These are phyloP conservation scores for Drosophila trichaetosa DNA, from an alignment of 2,888 invertebrate genomes.

Conservation along the genomic window DNA sequence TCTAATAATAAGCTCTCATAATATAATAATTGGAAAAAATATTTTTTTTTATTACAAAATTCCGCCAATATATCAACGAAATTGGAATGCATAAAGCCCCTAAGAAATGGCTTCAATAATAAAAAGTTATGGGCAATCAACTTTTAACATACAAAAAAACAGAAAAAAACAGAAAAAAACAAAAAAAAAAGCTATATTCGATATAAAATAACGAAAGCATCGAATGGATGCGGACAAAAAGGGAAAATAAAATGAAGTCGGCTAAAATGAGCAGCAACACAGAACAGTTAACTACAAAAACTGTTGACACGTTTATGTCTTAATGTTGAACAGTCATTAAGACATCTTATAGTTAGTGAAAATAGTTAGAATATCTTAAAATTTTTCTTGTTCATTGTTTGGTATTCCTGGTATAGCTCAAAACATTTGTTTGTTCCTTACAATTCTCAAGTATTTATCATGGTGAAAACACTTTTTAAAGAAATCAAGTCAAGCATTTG, in stretches of 20 bases:
- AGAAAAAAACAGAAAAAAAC: not conserved
- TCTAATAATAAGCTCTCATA: slow-evolving; percentile 1
- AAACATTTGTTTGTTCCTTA: no score
- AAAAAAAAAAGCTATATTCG: not conserved
- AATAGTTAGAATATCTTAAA: not conserved
- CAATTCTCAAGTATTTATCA: slow-evolving; percentile 5
- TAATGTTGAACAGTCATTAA: no score
- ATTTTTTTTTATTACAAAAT: slow-evolving; percentile 1
- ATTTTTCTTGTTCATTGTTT: not conserved
- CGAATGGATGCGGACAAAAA: not conserved
- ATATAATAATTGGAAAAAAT: slow-evolving; percentile 12
- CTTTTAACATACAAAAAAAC: not conserved
- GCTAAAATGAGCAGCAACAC: not conserved
- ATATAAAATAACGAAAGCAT: not conserved
- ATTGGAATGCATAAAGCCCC: not conserved
- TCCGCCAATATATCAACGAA: slow-evolving; percentile 5
- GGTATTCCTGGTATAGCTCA: not conserved
- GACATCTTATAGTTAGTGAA: not conserved
- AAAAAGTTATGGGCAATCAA: not conserved
- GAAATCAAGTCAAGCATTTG: slow-evolving; percentile 10
- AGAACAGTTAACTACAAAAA: not conserved
- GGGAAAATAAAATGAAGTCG: not conserved
- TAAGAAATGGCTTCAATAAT: slow-evolving; percentile 3
- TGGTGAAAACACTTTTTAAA: slow-evolving; percentile 20
- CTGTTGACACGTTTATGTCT: not conserved